Base-by-base conservation (phyloP, 2,113 vertebrate genomes). In the Daboia siamensis region DNA sequence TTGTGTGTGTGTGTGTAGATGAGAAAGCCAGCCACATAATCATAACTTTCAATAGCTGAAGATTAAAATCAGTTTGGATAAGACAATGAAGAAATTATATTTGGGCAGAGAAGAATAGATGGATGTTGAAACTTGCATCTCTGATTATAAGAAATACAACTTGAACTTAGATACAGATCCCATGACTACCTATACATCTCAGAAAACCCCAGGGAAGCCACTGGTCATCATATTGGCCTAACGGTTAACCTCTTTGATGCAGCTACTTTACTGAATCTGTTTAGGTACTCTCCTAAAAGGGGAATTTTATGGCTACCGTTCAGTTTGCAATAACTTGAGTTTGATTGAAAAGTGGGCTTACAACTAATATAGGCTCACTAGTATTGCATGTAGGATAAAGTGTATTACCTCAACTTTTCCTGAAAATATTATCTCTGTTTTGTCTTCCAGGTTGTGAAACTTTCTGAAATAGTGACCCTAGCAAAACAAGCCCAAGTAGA, bases 401-500 rank as follows among this genome's bases (percentile, higher is more conserved):
- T 87, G 2, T 89, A 15, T 90, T 90, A 57, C 20, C 74, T 87
- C 23, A 74, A 15, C 15, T 61, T 59, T 86, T 88, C 2, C 44
- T 74, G 3, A 74, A 11, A 4, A 55, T 2, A 80, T 5, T 39
- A 74, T 52, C 15, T 59, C 94, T 0, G 95, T 92, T 96, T 94
- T 97, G 46, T 92, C 94, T 95, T 97, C 4, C 96, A 99, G 99
- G 99, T 99, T 95, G 99, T 99, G 88, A 99, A 99, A 95, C 99
- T 99, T 91, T 99, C 99, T 95, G 99, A 99, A 97, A 99, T 99
- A 80, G 98, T 99, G 87, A 99, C 89, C 0, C 96, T 99, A 97
- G 99, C 99, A 54, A 99, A 99, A 93, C 98, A 99, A 96, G 99
- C 99, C 94, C 99, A 99, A 48, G 98, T 99, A 96, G 99, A 99